A percentile compares a stretch with the other conserved stretches of the same genome.
Conservation (phyloP, 2,113 vertebrate genomes). For the Carollia perspicillata region DNA sequence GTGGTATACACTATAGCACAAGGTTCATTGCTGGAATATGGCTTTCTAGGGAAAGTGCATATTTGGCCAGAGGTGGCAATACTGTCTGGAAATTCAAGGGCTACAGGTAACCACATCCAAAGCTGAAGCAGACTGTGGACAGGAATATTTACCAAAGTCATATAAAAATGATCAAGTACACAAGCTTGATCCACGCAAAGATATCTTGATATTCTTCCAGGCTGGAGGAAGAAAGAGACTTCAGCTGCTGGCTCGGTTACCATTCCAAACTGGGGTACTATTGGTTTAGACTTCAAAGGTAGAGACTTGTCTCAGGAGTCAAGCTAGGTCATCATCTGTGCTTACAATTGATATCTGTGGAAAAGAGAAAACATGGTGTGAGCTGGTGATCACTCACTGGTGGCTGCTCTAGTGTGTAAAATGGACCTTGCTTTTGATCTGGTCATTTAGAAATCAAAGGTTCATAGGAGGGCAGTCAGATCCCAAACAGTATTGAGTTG, state of each 20-base stretch:
- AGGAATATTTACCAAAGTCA: slow-evolving; percentile 79
- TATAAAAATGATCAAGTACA: slow-evolving; percentile 82
- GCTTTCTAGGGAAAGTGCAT: slow-evolving; percentile 88
- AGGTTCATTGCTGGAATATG: slow-evolving; percentile 84
- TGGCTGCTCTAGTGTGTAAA: neutral
- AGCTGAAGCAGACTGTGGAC: slow-evolving; percentile 84
- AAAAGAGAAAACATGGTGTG: slow-evolving; percentile 35
- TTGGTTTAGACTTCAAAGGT: slow-evolving; percentile 74
- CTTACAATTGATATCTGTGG: slow-evolving; percentile 96
- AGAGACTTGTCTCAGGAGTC: slow-evolving; percentile 75
- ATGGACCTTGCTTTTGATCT: neutral
- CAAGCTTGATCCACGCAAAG: slow-evolving; percentile 78
- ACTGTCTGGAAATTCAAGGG: slow-evolving; percentile 80
- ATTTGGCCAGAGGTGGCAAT: slow-evolving; percentile 84
- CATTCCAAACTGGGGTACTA: slow-evolving; percentile 75
- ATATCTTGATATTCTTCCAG: slow-evolving; percentile 76
- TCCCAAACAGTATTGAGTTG: neutral
- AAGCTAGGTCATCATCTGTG: slow-evolving; percentile 95
- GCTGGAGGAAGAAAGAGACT: slow-evolving; percentile 82
- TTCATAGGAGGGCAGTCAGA: neutral
- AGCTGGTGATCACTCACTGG: neutral
- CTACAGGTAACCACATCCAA: slow-evolving; percentile 82
- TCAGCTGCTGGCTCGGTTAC: slow-evolving; percentile 84
- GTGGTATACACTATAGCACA: slow-evolving; percentile 81
- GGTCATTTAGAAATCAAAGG: neutral